Conservation (phyloP, 2,888 invertebrate species). For the Limnephilus rhombicus region DNA sequence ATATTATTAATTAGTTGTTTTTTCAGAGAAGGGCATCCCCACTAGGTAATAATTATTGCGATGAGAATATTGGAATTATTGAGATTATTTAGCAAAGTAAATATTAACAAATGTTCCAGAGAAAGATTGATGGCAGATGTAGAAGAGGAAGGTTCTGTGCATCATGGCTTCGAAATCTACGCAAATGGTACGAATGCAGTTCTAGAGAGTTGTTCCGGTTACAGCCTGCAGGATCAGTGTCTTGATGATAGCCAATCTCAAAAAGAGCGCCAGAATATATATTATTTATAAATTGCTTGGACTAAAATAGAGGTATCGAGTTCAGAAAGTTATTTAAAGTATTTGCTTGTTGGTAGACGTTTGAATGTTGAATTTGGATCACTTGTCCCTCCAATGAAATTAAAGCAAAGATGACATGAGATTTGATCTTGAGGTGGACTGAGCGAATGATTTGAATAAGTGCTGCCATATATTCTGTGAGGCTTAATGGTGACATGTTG, state of each 20-base stretch:
- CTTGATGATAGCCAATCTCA: too few relatives aligned
- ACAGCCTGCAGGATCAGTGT: too few relatives aligned
- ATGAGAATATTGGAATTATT: too few relatives aligned
- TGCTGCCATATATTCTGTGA: slow-evolving; percentile 18
- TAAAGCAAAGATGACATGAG: slow-evolving; percentile 39
- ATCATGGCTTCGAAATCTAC: too few relatives aligned
- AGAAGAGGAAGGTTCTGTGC: too few relatives aligned
- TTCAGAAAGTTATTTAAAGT: too few relatives aligned
- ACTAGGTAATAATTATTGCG: neutral
- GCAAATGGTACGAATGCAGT: too few relatives aligned
- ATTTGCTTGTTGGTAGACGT: neutral
- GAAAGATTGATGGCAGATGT: too few relatives aligned
- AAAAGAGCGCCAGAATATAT: too few relatives aligned
- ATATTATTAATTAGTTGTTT: neutral
- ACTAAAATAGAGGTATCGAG: neutral
- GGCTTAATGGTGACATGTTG: slow-evolving; percentile 38
- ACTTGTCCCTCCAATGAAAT: slow-evolving; percentile 22
- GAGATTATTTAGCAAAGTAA: too few relatives aligned
- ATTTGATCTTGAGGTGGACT: slow-evolving; percentile 41
- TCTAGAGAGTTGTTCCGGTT: too few relatives aligned
- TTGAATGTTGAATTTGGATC: neutral
- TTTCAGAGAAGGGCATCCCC: neutral
- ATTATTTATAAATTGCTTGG: neutral
- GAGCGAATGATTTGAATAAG: slow-evolving; percentile 38
- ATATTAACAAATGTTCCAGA: too few relatives aligned